Evolutionary conservation across 2,888 invertebrate genomes (phyloP).

Genomic region (Anagyrus pseudococci): DNA sequence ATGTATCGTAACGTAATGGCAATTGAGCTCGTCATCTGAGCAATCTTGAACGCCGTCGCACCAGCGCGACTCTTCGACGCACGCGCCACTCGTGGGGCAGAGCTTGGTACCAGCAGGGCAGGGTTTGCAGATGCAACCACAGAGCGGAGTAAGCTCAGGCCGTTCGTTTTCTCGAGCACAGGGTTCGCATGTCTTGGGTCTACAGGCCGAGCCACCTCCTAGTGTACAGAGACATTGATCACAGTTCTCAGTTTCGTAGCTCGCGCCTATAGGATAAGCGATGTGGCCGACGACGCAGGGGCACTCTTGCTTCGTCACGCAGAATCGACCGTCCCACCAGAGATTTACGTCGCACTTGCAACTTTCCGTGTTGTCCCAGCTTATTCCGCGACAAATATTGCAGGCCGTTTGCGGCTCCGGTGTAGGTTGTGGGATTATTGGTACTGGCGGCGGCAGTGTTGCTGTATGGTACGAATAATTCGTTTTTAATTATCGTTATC

Average conservation of each 20-base stretch:
- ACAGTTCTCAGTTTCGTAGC: slow-evolving; percentile 76
- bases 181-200: slow-evolving; percentile 71
- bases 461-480: too few species aligned
- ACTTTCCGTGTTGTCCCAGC: slow-evolving; percentile 50
- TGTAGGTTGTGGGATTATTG: neutral
- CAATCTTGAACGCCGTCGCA: slow-evolving; percentile 84
- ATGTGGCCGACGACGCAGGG: slow-evolving; percentile 78
- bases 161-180: slow-evolving; percentile 69
- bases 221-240: slow-evolving; percentile 80
- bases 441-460: too few species aligned
- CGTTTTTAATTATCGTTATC: too few species aligned
- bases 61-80: slow-evolving; percentile 75
- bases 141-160: slow-evolving; percentile 68
- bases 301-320: slow-evolving; percentile 76
- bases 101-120: slow-evolving; percentile 72
- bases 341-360: slow-evolving; percentile 67
- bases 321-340: slow-evolving; percentile 78
- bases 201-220: slow-evolving; percentile 76
- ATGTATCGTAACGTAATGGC: slow-evolving; percentile 58
- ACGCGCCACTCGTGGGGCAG: slow-evolving; percentile 78
- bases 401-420: slow-evolving; percentile 50
- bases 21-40: slow-evolving; percentile 80
- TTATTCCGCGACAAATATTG: slow-evolving; percentile 67
- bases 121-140: slow-evolving; percentile 76
- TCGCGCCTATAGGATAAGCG: slow-evolving; percentile 73